A percentile compares a stretch with the other conserved stretches of the same genome.
phyloP scores from a whole-genome alignment of 2,888 invertebrate species.

The Platypus cylindrus region DNA sequence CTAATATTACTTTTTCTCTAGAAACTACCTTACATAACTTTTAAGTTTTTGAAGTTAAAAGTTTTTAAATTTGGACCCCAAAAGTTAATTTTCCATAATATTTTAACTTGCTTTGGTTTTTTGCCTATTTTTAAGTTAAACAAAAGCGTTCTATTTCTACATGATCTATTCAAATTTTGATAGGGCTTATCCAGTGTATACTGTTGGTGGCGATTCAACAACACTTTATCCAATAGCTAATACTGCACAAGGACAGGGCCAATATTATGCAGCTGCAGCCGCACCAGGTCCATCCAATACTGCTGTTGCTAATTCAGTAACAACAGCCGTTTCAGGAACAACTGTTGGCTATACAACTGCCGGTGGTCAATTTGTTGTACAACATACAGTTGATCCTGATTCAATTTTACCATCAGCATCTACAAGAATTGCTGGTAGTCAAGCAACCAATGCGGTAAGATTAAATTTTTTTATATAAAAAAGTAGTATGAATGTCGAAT shows the following conservation, averaged over 20 bases:
- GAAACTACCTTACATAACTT: no score
- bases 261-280: constrained; percentile 58
- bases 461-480: not conserved
- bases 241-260: constrained; percentile 44
- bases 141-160: no score
- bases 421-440: constrained; percentile 46
- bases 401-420: constrained; percentile 47
- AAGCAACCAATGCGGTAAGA: constrained; percentile 56
- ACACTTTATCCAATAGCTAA: constrained; percentile 38
- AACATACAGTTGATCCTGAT: constrained; percentile 48
- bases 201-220: constrained; percentile 50
- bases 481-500: not conserved
- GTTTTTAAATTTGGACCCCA: no score
- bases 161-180: no score
- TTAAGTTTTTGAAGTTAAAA: no score
- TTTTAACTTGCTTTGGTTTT: no score
- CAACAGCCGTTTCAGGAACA: constrained; percentile 42
- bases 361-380: constrained; percentile 56
- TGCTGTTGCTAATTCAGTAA: constrained; percentile 37
- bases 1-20: no score
- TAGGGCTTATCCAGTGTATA: constrained; percentile 67
- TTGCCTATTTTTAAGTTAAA: no score
- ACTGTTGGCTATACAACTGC: constrained; percentile 33
- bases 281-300: constrained; percentile 50
- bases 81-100: no score